A percentile compares a stretch with the other conserved stretches of the same genome.
phyloP scores from a whole-genome alignment of 2,888 invertebrate genomes.

The Andrena haemorrhoa region DNA sequence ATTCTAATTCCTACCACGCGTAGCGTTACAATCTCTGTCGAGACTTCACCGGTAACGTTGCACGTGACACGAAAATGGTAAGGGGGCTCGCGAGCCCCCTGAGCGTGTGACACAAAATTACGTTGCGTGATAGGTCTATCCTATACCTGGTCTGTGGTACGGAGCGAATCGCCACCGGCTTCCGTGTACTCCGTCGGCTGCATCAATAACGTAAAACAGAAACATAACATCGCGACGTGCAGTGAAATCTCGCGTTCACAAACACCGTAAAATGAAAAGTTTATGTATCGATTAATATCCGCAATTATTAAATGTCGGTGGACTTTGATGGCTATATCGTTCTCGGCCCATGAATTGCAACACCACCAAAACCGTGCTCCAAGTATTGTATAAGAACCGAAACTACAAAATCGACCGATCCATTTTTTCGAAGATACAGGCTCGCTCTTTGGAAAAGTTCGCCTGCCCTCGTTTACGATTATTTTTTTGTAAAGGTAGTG shows the following conservation, averaged over 20 bases:
- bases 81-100: no score
- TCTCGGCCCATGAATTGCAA: constrained; percentile 3
- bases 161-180: no score
- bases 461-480: constrained; percentile 42
- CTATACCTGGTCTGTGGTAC: no score
- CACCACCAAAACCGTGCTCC: constrained; percentile 18
- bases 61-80: no score
- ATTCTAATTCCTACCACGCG: no score
- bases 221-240: constrained; percentile 37
- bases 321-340: constrained; percentile 1
- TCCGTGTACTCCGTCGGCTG: constrained; percentile 1
- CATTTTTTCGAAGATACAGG: constrained; percentile 19
- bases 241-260: constrained; percentile 13
- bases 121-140: no score
- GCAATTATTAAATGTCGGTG: constrained; percentile 14
- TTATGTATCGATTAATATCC: constrained; percentile 28
- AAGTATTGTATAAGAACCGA: constrained; percentile 34
- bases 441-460: constrained; percentile 31
- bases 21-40: no score
- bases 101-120: no score
- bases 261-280: constrained; percentile 43
- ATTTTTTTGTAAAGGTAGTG: constrained; percentile 22
- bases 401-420: constrained; percentile 31
- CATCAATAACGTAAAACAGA: constrained; percentile 53
- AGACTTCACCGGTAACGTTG: no score